Evolutionary conservation across 2,888 invertebrate species (phyloP).

Genomic region (Helicoverpa assulta): DNA sequence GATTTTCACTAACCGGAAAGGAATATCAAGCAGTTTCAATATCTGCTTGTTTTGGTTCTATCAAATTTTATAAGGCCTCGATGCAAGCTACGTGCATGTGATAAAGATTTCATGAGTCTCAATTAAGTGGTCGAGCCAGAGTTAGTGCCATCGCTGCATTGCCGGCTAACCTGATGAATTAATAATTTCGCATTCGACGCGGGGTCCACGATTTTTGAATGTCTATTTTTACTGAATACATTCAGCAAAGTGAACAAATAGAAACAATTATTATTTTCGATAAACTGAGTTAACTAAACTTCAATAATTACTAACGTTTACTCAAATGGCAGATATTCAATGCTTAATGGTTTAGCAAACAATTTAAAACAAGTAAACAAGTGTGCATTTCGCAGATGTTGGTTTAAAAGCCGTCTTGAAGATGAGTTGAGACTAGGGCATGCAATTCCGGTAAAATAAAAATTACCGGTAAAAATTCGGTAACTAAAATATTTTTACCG

Average conservation of each 20-base stretch:
- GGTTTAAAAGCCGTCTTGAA: no score
- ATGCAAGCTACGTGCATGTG: conserved; percentile 52
- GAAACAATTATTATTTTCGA: neutral
- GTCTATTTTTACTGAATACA: conserved; percentile 36
- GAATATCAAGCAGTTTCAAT: conserved; percentile 42
- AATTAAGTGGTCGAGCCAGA: conserved; percentile 67
- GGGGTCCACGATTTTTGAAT: conserved; percentile 38
- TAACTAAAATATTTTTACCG: no score
- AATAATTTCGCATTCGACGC: conserved; percentile 57
- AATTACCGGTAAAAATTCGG: no score
- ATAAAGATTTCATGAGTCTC: conserved; percentile 73
- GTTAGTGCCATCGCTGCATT: conserved; percentile 56
- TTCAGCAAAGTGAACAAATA: neutral
- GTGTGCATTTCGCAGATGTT: conserved; percentile 77
- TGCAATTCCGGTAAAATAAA: no score
- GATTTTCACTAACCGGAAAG: conserved; percentile 45
- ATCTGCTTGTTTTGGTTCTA: conserved; percentile 37
- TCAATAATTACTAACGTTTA: conserved; percentile 22
- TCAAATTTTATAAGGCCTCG: neutral
- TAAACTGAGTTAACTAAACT: neutral
- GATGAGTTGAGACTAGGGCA: no score
- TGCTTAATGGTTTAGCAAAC: conserved; percentile 79
- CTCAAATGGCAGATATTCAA: conserved; percentile 65
- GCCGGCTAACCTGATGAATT: conserved; percentile 70
- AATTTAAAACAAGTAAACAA: conserved; percentile 77